phyloP scores from a whole-genome alignment of 2,888 invertebrate genomes.

The Orthonychiurus folsomi region DNA sequence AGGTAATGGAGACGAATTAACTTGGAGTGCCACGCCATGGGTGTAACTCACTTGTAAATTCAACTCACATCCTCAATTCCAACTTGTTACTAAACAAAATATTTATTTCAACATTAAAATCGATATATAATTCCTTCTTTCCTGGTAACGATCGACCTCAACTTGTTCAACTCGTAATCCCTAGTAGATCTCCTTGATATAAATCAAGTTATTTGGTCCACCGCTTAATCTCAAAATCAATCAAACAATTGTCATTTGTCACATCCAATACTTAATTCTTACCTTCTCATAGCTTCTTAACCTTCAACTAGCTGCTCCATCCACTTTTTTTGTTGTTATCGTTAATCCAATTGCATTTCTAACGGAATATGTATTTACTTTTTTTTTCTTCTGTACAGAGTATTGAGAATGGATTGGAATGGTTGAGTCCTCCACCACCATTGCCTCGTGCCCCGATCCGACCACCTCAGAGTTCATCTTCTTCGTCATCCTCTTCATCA shows the following conservation, averaged over 20 bases:
- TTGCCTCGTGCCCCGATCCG: slow-evolving; percentile 38
- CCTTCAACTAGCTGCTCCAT: too few relatives aligned
- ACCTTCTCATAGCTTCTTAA: too few relatives aligned
- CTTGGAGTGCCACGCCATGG: not conserved
- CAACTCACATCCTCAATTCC: not conserved
- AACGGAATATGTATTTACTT: too few relatives aligned
- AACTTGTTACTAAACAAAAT: not conserved
- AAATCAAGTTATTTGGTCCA: not conserved
- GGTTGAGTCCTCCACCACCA: slow-evolving; percentile 36
- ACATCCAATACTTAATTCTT: too few relatives aligned
- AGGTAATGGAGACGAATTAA: not conserved
- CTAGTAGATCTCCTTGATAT: too few relatives aligned
- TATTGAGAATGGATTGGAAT: too few relatives aligned
- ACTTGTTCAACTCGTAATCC: not conserved
- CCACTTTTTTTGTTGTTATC: too few relatives aligned
- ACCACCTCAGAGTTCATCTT: slow-evolving; percentile 16
- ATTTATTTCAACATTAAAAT: not conserved
- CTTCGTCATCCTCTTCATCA: not conserved
- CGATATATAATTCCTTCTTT: not conserved
- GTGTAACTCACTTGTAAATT: not conserved
- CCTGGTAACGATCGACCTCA: not conserved
- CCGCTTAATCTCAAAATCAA: not conserved
- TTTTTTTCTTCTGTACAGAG: too few relatives aligned
- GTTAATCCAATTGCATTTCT: too few relatives aligned
- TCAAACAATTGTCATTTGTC: not conserved